Conservation (phyloP, 2,113 vertebrate species). For the Cnemophilus loriae region DNA sequence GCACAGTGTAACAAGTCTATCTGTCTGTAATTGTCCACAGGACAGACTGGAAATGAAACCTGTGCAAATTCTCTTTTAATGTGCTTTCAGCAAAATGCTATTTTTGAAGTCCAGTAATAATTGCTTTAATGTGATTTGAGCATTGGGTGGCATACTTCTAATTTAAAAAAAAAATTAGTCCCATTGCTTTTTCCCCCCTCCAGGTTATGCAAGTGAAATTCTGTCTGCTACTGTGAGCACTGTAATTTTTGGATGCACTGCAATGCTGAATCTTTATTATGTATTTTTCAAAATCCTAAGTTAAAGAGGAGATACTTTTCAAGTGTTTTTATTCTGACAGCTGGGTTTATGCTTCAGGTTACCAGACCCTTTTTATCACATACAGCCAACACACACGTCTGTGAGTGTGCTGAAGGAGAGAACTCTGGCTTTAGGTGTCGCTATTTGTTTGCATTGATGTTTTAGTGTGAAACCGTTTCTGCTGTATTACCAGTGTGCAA, state of each 20-base stretch:
- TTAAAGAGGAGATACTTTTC: background rate
- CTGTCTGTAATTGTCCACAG: background rate
- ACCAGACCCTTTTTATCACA: background rate
- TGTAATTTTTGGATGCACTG: background rate
- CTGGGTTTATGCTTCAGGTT: background rate
- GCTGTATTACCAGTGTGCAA: background rate
- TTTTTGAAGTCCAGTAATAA: background rate
- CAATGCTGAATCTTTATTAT: background rate
- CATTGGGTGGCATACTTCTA: background rate
- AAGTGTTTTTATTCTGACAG: background rate
- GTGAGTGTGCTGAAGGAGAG: rapidly evolving
- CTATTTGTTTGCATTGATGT: background rate
- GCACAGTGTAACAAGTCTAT: background rate
- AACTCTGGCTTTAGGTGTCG: background rate
- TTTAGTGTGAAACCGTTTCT: background rate
- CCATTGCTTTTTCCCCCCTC: background rate
- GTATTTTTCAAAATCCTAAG: background rate
- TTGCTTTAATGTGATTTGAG: background rate
- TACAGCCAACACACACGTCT: rapidly evolving
- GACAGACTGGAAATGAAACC: background rate
- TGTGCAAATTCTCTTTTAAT: background rate
- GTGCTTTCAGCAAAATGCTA: background rate
- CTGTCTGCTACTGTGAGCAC: background rate
- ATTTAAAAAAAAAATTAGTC: background rate
- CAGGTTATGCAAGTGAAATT: background rate